These are phyloP conservation scores for Grammomys surdaster DNA, from an alignment of 2,113 vertebrate genomes.

Conservation along the genomic window DNA sequence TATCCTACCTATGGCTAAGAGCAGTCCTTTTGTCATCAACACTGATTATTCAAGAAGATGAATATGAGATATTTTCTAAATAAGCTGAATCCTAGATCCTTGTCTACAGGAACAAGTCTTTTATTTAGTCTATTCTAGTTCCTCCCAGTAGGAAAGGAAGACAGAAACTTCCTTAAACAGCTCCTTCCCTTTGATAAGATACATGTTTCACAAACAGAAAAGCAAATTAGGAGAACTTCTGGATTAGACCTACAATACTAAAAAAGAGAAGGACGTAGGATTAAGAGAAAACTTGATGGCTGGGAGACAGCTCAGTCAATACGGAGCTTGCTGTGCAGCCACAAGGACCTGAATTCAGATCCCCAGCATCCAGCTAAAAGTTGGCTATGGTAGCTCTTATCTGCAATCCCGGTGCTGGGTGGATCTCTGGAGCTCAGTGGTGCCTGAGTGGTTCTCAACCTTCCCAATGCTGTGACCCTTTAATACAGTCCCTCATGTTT, in stretches of 20 bases:
- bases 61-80: constrained; percentile 32
- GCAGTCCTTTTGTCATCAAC: not conserved
- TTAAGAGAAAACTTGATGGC: not conserved
- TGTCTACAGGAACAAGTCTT: not conserved
- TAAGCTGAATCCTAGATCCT: constrained; percentile 32
- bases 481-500: not conserved
- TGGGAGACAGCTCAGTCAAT: not conserved
- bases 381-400: no score
- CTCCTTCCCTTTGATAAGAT: constrained; percentile 65
- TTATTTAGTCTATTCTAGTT: constrained; percentile 78
- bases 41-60: not conserved
- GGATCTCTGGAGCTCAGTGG: no score
- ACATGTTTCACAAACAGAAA: not conserved
- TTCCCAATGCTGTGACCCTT: not conserved
- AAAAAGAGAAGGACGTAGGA: constrained; percentile 16
- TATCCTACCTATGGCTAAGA: not conserved
- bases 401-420: not conserved
- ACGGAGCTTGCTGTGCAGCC: not conserved
- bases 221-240: constrained; percentile 47
- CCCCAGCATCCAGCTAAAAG: not conserved
- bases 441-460: not conserved
- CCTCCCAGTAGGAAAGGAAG: constrained; percentile 72
- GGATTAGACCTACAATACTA: constrained; percentile 38
- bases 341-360: not conserved
- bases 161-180: constrained; percentile 69